Conservation (phyloP, 37 sponge, comb jelly and placozoan species). For the Haliclona indistincta region DNA sequence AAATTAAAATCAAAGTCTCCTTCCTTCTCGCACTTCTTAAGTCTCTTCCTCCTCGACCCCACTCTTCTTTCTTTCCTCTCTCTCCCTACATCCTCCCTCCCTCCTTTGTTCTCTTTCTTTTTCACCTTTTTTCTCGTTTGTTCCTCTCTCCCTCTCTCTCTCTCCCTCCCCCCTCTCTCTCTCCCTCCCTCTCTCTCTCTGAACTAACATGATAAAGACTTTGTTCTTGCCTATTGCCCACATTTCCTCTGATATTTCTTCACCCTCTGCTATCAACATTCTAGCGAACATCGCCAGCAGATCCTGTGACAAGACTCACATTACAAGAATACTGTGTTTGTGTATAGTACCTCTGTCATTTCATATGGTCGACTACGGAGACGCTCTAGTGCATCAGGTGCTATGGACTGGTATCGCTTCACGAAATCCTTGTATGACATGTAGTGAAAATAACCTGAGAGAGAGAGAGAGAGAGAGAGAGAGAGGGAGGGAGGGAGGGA, state of each 20-base stretch:
- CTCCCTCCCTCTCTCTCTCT: no score
- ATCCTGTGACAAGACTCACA: neutral
- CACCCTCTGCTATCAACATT: conserved; percentile 1
- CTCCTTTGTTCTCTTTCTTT: no score
- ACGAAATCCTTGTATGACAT: conserved; percentile 40
- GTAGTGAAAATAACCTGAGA: conserved; percentile 34
- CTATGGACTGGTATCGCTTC: conserved; percentile 14
- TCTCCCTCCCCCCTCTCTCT: no score
- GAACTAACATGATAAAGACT: conserved; percentile 57
- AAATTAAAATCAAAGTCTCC: neutral
- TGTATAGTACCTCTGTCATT: conserved; percentile 14
- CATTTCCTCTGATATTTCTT: conserved; percentile 45
- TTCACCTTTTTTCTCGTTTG: no score
- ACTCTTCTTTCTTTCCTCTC: no score
- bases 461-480: no score
- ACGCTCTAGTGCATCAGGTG: neutral
- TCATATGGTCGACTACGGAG: conserved; percentile 1
- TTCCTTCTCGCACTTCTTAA: no score
- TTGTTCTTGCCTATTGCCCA: conserved; percentile 58
- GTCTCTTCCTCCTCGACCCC: no score
- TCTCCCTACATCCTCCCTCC: no score
- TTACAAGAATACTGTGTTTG: neutral
- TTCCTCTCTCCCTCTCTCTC: no score
- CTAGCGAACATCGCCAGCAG: conserved; percentile 16
- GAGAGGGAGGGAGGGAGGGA: no score